These are phyloP conservation scores for Apodemus agrarius DNA, from an alignment of 2,797 vertebrate species.

Conservation along the genomic window DNA sequence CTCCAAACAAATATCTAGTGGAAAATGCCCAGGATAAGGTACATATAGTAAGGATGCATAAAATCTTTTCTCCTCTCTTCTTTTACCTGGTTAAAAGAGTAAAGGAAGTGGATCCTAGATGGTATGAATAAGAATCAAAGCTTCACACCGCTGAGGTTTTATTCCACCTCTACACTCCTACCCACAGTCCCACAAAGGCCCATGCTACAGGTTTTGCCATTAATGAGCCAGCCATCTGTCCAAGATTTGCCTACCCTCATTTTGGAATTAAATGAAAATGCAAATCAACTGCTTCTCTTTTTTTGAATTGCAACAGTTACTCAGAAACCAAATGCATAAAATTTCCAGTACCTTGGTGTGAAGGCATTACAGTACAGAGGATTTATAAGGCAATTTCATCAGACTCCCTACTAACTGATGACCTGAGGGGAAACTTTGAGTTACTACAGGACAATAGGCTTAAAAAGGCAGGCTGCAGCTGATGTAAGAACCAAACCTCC, in stretches of 20 bases:
- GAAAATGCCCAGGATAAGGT: background rate
- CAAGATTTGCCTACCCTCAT: background rate
- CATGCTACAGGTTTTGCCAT: background rate
- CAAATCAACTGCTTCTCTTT: conserved; percentile 23
- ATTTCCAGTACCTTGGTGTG: background rate
- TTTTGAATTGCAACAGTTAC: conserved; percentile 1
- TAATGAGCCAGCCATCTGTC: background rate
- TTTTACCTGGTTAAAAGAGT: background rate
- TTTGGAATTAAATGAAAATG: conserved; percentile 39
- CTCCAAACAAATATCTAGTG: background rate
- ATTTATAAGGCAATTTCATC: background rate
- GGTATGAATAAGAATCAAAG: background rate
- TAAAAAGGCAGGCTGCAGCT: background rate
- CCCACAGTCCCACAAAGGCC: background rate
- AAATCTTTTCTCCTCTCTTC: conserved; percentile 17
- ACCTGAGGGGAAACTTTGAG: background rate
- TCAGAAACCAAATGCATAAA: background rate
- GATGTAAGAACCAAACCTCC: background rate
- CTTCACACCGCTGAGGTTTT: background rate
- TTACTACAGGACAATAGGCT: background rate
- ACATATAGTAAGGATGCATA: background rate
- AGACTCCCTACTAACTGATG: background rate
- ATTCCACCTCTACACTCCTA: background rate
- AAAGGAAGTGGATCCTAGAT: background rate
- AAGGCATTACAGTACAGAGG: background rate